Percentiles rank a stretch among this genome's conserved stretches.
These are phyloP conservation scores for Ennomos erosarius DNA, from an alignment of 2,888 invertebrate genomes.

Conservation along the genomic window DNA sequence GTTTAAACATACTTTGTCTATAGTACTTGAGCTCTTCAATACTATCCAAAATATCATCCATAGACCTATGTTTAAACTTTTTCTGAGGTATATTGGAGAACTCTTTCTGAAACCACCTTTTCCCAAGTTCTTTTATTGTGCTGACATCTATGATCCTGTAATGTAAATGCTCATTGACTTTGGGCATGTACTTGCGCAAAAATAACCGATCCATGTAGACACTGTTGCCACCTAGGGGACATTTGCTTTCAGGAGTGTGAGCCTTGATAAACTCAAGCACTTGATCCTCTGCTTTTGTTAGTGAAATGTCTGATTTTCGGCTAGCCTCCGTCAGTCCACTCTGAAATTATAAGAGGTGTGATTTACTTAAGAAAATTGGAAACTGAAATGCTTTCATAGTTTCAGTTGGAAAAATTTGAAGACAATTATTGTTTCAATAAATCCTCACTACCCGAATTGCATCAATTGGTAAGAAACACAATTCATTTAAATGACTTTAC, in stretches of 20 bases:
- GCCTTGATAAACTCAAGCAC: slow-evolving; percentile 89
- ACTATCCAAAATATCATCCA: slow-evolving; percentile 95
- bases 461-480: too few species aligned
- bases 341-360: slow-evolving; percentile 74
- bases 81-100: slow-evolving; percentile 86
- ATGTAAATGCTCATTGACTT: slow-evolving; percentile 91
- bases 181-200: slow-evolving; percentile 93
- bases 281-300: slow-evolving; percentile 88
- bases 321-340: slow-evolving; percentile 92
- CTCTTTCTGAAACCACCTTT: slow-evolving; percentile 90
- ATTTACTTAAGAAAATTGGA: slow-evolving; percentile 17
- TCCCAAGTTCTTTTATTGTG: slow-evolving; percentile 93
- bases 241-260: slow-evolving; percentile 84
- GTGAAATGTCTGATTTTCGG: slow-evolving; percentile 87
- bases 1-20: slow-evolving; percentile 87
- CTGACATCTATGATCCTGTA: slow-evolving; percentile 97
- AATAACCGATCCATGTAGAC: slow-evolving; percentile 95
- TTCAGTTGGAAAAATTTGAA: too few species aligned
- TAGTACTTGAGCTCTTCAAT: slow-evolving; percentile 94
- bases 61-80: slow-evolving; percentile 88
- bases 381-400: slow-evolving; percentile 2
- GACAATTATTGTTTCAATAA: too few species aligned
- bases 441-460: too few species aligned
- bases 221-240: slow-evolving; percentile 95
- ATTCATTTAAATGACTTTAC: too few species aligned